Base-by-base conservation (phyloP, 2,888 invertebrate genomes). In the Helicoverpa assulta region DNA sequence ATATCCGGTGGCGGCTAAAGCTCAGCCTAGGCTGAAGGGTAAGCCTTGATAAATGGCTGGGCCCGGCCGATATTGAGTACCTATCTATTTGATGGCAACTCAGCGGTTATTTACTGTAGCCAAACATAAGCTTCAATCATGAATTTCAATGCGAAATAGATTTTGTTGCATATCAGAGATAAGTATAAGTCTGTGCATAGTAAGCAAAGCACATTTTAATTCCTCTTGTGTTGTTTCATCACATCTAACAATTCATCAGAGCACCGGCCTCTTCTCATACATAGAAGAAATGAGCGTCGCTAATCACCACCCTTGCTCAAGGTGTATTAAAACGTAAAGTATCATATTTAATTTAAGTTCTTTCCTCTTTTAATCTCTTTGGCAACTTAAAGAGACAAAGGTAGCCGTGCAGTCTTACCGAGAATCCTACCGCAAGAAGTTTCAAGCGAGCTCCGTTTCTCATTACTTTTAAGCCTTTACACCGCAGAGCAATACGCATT, bases 21-120 rank as follows among this genome's bases (percentile, higher is more conserved):
- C 33, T 69, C 18, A 56, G 60, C 50, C 65, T 66, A 66, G 77
- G 77, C 63, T 18, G 65, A 57, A 66, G 51, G 54, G 59, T 76
- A 70, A 77, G 80, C 70, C 74, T 65, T 77, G 81, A 80, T 80
- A 74, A 80, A 81, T 80, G 66, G 47, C 57, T 1, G 61, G 67
- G 52, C 54, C 56, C 61, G 60, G 60, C 67, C 47, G 58, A 70
- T 73, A 82, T 67, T 70, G 71, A 61, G 76, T 76, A 56, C 50
- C 69, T 70, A 73, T 67, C 40, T 52, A 52, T 60, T 70, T 50
- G 65, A 37, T 65, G 70, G 52, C 58, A 57, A 59, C 65, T 70
- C 63, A 62, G 19, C 58, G 63, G 50, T 51, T 76, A 69, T 69
- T 77, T 66, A 62, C 55, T 62, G 19, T 37, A n/a, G 14, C 26